Percentiles rank a stretch among this genome's conserved stretches.
These are phyloP conservation scores for Troides oblongomaculatus DNA, from an alignment of 2,888 invertebrate species.

Conservation along the genomic window DNA sequence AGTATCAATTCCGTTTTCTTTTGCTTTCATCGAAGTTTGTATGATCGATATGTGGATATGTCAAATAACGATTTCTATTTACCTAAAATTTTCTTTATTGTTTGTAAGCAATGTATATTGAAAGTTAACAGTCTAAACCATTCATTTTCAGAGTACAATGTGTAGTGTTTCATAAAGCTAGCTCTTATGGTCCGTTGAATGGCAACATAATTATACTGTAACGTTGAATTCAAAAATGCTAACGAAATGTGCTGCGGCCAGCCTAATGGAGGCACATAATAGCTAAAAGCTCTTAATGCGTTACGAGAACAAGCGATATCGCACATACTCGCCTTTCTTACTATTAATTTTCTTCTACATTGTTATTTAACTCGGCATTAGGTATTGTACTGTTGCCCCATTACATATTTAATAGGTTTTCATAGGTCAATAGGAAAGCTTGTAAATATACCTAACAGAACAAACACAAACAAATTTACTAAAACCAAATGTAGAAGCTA, in stretches of 20 bases:
- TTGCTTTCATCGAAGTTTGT: background rate
- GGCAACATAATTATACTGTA: slow-evolving; percentile 20
- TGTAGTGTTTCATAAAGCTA: background rate
- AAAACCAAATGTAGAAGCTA: too few relatives aligned
- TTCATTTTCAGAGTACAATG: background rate
- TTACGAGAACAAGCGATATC: slow-evolving; percentile 75
- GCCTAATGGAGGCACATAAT: slow-evolving; percentile 76
- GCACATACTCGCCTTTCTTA: slow-evolving; percentile 58
- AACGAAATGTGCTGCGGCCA: slow-evolving; percentile 61
- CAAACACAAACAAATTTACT: too few relatives aligned
- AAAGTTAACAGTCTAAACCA: background rate
- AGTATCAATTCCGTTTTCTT: background rate
- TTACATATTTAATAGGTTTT: background rate
- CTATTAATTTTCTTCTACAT: background rate
- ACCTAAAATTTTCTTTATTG: background rate
- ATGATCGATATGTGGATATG: background rate
- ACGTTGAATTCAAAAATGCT: slow-evolving; percentile 57
- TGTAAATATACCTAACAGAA: too few relatives aligned
- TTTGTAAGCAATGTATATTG: background rate
- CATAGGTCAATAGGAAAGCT: background rate
- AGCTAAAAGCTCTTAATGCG: slow-evolving; percentile 79
- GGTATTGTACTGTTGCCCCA: background rate
- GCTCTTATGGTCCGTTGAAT: background rate
- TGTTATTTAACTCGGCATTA: background rate
- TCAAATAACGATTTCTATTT: background rate